Base-by-base conservation (phyloP, 2,888 invertebrate genomes). In the Drosophila monieri region DNA sequence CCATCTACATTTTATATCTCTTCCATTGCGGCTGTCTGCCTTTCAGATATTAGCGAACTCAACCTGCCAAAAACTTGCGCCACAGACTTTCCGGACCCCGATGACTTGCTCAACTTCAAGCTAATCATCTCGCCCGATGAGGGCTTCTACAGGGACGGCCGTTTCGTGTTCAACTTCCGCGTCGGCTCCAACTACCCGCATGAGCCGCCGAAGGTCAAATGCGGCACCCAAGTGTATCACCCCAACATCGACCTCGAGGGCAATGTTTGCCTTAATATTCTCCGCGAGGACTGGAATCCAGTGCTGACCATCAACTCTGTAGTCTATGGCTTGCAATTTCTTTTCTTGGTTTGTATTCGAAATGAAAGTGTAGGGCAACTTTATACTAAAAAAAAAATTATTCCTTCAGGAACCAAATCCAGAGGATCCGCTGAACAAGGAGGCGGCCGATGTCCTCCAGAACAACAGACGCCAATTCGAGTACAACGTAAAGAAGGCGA, bases 251-350 rank as follows among this genome's bases (percentile, higher is more conserved):
- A 99, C 93, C 93, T 98, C 88, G 98, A 99, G 90, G 99, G 99
- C 80, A 99, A 99, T 92, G 98, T 99, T 27, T 99, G 99, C 91
- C 94, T 99, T 76, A 99, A 99, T 92, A 99, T 99, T 90, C 93
- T 99, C 88, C 94, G 98, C 89, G 98, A 99, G 94, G 99, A 99
- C 93, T 99, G 99, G 99, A 99, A 99, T 92, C 99, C 99, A 66
- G 99, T 99, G 73, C 94, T 99, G 81, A 99, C 98, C 66, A 97
- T 99, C 86, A 99, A 98, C 92, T 98, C 98, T 77, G 97, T 99
- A 92, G 97, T 99, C 61, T 99, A 99, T 92, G 99, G 99, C 78
- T 94, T 99, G 89, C 98, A 98, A 92, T 99, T 98, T 94, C 94
- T 99, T 90, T 99, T 99, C 92, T 93, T 98, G 94, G 97, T 97